These are phyloP conservation scores for Myotis yumanensis DNA, from an alignment of 2,113 vertebrate genomes.

Conservation along the genomic window DNA sequence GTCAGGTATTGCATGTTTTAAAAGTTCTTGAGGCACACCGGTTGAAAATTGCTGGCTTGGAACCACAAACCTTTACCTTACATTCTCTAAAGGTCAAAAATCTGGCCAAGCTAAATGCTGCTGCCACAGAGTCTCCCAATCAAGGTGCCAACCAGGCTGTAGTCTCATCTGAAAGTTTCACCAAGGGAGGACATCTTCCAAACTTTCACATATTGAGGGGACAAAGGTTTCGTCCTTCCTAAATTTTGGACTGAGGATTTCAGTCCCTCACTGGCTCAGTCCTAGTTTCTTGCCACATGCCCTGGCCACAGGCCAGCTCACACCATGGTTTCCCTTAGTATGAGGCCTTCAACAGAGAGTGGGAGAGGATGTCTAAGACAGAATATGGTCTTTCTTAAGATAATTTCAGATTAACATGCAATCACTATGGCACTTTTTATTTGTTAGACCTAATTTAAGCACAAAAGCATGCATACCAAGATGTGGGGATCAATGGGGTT, in stretches of 20 bases:
- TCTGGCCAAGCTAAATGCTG: not conserved
- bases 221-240: not conserved
- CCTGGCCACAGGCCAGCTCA: not conserved
- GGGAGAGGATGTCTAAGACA: too few relatives aligned
- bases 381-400: not conserved
- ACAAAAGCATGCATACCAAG: too few relatives aligned
- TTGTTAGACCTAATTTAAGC: not conserved
- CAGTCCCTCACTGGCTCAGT: not conserved
- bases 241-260: not conserved
- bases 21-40: too few relatives aligned
- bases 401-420: not conserved
- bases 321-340: not conserved
- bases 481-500: fast-evolving
- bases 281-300: too few relatives aligned
- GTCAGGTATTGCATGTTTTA: not conserved
- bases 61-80: not conserved
- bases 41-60: not conserved
- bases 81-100: not conserved
- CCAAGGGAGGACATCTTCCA: not conserved
- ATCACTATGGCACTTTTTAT: not conserved
- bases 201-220: fast-evolving
- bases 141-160: not conserved
- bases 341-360: not conserved
- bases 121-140: not conserved
- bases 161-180: not conserved